Evolutionary conservation across 2,113 vertebrate genomes (phyloP).

Genomic region (Vidua macroura): DNA sequence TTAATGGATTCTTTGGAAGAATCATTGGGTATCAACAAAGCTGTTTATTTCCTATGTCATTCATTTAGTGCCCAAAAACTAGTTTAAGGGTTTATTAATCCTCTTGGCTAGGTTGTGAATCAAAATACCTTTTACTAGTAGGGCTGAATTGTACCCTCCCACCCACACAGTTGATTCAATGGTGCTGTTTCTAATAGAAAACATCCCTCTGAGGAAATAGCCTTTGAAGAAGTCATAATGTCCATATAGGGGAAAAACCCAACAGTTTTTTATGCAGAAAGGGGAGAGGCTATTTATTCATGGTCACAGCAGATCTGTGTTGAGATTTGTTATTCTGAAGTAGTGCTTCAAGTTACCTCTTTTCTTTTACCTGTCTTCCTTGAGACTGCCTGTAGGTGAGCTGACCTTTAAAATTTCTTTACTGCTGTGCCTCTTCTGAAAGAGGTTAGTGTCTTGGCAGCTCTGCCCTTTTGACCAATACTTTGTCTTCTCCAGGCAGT

Average conservation of each 20-base stretch:
- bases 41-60: not conserved
- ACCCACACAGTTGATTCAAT: not conserved
- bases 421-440: not conserved
- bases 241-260: not conserved
- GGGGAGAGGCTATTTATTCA: not conserved
- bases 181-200: not conserved
- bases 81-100: not conserved
- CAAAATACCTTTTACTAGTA: not conserved
- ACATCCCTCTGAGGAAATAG: not conserved
- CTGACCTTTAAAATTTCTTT: conserved; percentile 47
- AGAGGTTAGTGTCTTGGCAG: not conserved
- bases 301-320: not conserved
- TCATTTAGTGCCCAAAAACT: not conserved
- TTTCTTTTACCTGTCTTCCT: not conserved
- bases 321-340: not conserved
- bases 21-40: not conserved
- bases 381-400: not conserved
- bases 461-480: conserved; percentile 8
- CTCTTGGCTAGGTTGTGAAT: not conserved
- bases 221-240: not conserved
- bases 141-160: not conserved
- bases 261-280: not conserved
- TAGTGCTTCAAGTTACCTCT: not conserved
- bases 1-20: not conserved
- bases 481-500: not conserved